Base-by-base conservation (phyloP, 1,140 invertebrate species). In the Drosophila pandora region DNA sequence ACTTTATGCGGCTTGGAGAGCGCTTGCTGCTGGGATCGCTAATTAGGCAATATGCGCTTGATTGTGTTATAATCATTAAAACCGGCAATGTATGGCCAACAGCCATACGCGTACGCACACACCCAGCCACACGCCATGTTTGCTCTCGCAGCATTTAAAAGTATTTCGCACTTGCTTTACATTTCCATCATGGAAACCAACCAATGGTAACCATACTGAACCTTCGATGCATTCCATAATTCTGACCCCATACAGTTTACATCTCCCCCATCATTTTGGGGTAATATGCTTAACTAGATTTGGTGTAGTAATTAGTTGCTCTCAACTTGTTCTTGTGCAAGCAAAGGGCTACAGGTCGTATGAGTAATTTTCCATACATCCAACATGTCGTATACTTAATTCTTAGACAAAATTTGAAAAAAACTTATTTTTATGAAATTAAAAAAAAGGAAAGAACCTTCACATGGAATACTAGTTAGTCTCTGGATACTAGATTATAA, bases 11-110 rank as follows among this genome's bases (percentile, higher is more conserved):
- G 41, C 41, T 43, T 21, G 41, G n/a, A 43, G 41, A 43, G 41
- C 41, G 41, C 41, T 43, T 82, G 60, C 48, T 48, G 59, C 68
- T 49, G 55, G 58, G 57, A 72, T 58, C 82, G 83, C 82, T 85
- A 85, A 85, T 85, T 85, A 85, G 82, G 83, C 82, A 87, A 87
- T 87, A 87, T 88, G 82, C 82, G 87, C 78, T 87, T 80, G 83
- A 87, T 87, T 87, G 82, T 87, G 82, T 79, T 85, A 87, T 85
- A 85, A 87, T 88, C 83, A 87, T 88, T 88, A 88, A 87, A 87
- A 75, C 69, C 83, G 75, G 78, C 75, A 85, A 87, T 87, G 78
- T 74, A 78, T 62, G 70, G 72, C 73, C 60, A 58, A 53, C 45
- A 62, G 50, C 54, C 39, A 37, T 45, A 43, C 49, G 70, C 58